A percentile compares a stretch with the other conserved stretches of the same genome.
Evolutionary conservation across 2,113 vertebrate species (phyloP).

Genomic region (Willisornis vidua): DNA sequence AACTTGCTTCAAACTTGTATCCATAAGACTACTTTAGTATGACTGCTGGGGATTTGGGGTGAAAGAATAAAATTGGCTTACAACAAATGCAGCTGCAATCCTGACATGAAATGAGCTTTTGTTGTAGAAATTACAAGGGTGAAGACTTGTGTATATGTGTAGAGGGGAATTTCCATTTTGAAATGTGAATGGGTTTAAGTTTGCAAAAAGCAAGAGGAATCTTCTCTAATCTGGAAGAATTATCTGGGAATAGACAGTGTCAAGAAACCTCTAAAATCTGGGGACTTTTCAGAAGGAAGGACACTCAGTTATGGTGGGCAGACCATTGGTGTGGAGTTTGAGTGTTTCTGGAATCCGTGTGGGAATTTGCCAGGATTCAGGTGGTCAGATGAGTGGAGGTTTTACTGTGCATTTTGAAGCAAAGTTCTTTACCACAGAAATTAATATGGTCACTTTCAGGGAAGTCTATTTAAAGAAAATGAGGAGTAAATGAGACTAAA

Average conservation of each 20-base stretch:
- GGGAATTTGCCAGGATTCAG: not conserved
- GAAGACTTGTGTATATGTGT: not conserved
- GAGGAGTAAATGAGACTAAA: not conserved
- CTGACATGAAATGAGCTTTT: not conserved
- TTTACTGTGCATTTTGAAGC: not conserved
- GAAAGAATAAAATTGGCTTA: not conserved
- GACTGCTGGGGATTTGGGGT: not conserved
- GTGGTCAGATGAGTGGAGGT: not conserved
- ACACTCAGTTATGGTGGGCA: not conserved
- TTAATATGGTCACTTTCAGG: not conserved
- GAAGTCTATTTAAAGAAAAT: not conserved
- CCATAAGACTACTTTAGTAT: not conserved
- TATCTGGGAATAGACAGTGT: not conserved
- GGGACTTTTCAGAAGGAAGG: not conserved
- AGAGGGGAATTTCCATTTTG: not conserved
- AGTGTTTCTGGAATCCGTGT: not conserved
- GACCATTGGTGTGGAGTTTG: not conserved
- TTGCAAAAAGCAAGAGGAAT: not conserved
- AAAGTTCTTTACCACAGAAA: not conserved
- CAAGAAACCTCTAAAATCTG: not conserved
- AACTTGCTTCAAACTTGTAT: not conserved
- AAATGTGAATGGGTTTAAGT: not conserved
- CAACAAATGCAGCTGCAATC: not conserved
- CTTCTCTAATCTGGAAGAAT: not conserved
- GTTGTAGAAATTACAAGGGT: not conserved